These are phyloP conservation scores for Temnothorax longispinosus DNA, from an alignment of 1,140 invertebrate species.

Conservation along the genomic window DNA sequence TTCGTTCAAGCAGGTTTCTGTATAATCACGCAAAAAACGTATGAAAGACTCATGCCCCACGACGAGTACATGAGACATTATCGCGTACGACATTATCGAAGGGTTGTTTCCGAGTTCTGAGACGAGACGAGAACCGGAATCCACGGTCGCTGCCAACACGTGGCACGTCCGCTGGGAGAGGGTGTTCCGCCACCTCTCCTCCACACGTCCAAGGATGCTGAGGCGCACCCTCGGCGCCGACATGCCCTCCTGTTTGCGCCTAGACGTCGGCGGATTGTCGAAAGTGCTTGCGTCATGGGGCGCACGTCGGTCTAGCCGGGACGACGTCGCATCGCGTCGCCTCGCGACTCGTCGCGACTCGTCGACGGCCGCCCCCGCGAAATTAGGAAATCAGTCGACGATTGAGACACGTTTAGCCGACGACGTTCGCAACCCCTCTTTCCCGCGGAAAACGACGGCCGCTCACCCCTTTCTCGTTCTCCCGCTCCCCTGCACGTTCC, in stretches of 20 bases:
- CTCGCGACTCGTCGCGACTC: conserved; percentile 10
- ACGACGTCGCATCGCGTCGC: conserved; percentile 1
- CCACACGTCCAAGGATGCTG: not conserved
- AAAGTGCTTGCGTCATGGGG: conserved; percentile 58
- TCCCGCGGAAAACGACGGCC: not conserved
- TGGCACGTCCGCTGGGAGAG: not conserved
- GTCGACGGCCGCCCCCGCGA: not conserved
- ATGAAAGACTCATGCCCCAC: not conserved
- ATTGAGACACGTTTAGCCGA: not conserved
- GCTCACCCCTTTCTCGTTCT: not conserved
- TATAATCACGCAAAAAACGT: not conserved
- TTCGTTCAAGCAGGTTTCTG: no score
- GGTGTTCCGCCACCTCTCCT: conserved; percentile 14
- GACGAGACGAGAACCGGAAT: not conserved
- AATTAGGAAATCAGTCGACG: conserved; percentile 54
- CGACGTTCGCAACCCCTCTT: not conserved
- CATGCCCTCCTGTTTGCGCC: conserved; percentile 61
- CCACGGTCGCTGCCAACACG: not conserved
- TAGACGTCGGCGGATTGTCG: conserved; percentile 43
- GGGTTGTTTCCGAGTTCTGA: not conserved
- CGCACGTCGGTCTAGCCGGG: not conserved
- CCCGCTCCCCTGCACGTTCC: not conserved
- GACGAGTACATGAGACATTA: not conserved
- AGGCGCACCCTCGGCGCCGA: conserved; percentile 7
- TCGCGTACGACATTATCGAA: conserved; percentile 14